These are phyloP conservation scores for Zophobas atratus DNA, from an alignment of 1,140 invertebrate genomes.

Conservation along the genomic window DNA sequence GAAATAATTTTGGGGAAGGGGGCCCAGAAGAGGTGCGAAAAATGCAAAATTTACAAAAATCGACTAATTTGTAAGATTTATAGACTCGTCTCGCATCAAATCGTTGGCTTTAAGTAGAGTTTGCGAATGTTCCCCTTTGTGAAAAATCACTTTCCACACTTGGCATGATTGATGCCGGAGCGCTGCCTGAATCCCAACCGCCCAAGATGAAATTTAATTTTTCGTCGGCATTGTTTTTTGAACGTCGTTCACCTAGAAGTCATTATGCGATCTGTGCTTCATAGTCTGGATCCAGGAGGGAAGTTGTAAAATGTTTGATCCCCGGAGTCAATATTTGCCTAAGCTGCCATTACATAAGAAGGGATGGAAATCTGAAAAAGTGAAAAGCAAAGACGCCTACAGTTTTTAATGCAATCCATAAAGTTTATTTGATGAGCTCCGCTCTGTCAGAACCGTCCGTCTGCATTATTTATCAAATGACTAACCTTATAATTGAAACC, in stretches of 20 bases:
- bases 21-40: too few relatives aligned
- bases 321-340: constrained; percentile 49
- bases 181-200: neutral
- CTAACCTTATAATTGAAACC: constrained; percentile 50
- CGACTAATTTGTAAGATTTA: too few relatives aligned
- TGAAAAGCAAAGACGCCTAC: constrained; percentile 46
- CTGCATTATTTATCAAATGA: constrained; percentile 50
- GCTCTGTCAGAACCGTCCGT: constrained; percentile 35
- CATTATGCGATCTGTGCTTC: constrained; percentile 48
- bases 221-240: constrained; percentile 9
- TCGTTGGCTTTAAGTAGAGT: too few relatives aligned
- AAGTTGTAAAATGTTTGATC: constrained; percentile 52
- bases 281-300: constrained; percentile 43
- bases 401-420: constrained; percentile 51
- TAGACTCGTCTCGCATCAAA: too few relatives aligned
- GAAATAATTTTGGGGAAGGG: too few relatives aligned
- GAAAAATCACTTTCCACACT: neutral
- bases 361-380: constrained; percentile 35
- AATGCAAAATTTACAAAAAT: too few relatives aligned
- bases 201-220: constrained; percentile 23
- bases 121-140: too few relatives aligned
- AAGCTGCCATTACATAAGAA: constrained; percentile 50
- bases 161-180: neutral
- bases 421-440: constrained; percentile 41
- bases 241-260: constrained; percentile 29